Base-by-base conservation (phyloP, 1,140 invertebrate genomes). In the Propsilocerus akamusi region DNA sequence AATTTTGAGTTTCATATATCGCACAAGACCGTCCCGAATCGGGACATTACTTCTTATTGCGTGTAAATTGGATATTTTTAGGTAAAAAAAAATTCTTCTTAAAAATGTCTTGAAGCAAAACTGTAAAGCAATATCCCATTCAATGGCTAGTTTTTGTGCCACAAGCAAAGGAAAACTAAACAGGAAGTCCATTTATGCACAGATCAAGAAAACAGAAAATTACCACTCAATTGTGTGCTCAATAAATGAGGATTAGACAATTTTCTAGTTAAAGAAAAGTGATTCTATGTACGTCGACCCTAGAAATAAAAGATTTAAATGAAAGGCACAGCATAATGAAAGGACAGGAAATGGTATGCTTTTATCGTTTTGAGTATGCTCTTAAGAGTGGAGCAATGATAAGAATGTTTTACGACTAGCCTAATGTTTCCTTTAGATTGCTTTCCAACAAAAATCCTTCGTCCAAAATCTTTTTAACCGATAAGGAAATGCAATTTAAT, bases 341-440 rank as follows among this genome's bases (percentile, higher is more conserved):
- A 41, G 34, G 34, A 41, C 34, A 41, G 34, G 34, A 41, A 41
- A 41, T 17, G 34, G 17, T 20, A 41, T n/a, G n/a, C n/a, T n/a
- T n/a, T n/a, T n/a, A n/a, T n/a, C n/a, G n/a, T n/a, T n/a, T n/a
- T n/a, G n/a, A n/a, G n/a, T n/a, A n/a, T n/a, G n/a, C n/a, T n/a
- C n/a, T n/a, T n/a, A n/a, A n/a, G n/a, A n/a, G n/a, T n/a, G n/a
- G n/a, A n/a, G n/a, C n/a, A n/a, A n/a, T n/a, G n/a, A n/a, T n/a
- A n/a, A n/a, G n/a, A n/a, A n/a, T n/a, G n/a, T n/a, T n/a, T n/a
- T n/a, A n/a, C n/a, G n/a, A n/a, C n/a, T n/a, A n/a, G n/a, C n/a
- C n/a, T n/a, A n/a, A n/a, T n/a, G n/a, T n/a, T n/a, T n/a, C n/a
- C n/a, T n/a, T n/a, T n/a, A n/a, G n/a, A n/a, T n/a, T n/a, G n/a